Evolutionary conservation across 2,797 vertebrate genomes (phyloP).

Genomic region (Spinibarbus caldwelli): DNA sequence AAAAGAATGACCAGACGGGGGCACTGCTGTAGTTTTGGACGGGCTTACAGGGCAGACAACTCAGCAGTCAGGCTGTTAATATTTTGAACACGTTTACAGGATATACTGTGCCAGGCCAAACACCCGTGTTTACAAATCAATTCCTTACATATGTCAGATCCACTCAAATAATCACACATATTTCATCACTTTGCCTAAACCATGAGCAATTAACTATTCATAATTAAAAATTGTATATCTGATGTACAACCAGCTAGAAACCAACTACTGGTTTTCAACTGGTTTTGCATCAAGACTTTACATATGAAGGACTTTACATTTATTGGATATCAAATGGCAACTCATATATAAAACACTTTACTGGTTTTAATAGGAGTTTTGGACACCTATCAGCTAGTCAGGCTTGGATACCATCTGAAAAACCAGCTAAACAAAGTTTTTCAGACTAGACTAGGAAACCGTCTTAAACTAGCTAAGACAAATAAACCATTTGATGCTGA

Average conservation of each 20-base stretch:
- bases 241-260: background rate
- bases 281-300: background rate
- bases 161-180: background rate
- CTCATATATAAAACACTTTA: background rate
- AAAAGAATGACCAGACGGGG: slow-evolving; percentile 74
- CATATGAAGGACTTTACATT: too few species aligned
- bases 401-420: too few species aligned
- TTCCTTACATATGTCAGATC: slow-evolving; percentile 28
- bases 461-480: too few species aligned
- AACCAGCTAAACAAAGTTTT: too few species aligned
- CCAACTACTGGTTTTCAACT: background rate
- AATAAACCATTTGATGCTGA: too few species aligned
- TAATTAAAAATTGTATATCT: background rate
- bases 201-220: too few species aligned
- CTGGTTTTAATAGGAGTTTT: background rate
- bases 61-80: slow-evolving; percentile 47
- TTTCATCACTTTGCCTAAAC: background rate
- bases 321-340: background rate
- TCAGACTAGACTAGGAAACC: too few species aligned
- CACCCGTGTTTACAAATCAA: slow-evolving; percentile 30
- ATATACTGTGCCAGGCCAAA: slow-evolving; percentile 63
- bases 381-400: too few species aligned
- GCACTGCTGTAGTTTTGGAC: slow-evolving; percentile 78
- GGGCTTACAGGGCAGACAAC: slow-evolving; percentile 15
- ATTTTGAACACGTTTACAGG: slow-evolving; percentile 14